Base-by-base conservation (phyloP, 2,888 invertebrate genomes). In the Harpalus rufipes region DNA sequence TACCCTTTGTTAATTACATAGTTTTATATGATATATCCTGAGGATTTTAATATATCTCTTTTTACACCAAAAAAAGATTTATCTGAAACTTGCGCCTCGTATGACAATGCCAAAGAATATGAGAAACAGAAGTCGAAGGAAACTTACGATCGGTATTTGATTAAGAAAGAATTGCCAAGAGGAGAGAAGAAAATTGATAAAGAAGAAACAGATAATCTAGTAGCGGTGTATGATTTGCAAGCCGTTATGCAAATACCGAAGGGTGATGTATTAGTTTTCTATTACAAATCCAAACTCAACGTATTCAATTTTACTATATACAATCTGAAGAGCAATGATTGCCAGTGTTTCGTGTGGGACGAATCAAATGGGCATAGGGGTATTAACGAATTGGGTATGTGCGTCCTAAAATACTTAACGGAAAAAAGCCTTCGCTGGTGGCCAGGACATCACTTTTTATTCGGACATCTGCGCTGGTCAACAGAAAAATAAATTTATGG, bases 331-430 rank as follows among this genome's bases (percentile, higher is more conserved):
- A 87, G 74, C 25, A 86, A 87, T 39, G 14, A 32, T 32, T 86
- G 87, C 32, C 87, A 88, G 44, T 85, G 88, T 85, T 89, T 86
- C 86, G 86, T 89, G 39, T 89, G 89, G 88, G 88, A 89, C 63
- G 88, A 89, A 76, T 85, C 87, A 6, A 85, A 88, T 6, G 88
- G 87, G 0, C 85, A 88, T 74, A 86, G 89, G 83, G 89, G 88
- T 85, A 87, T 87, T n/a, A 88, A 88, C 39, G 88, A 88, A 85
- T 87, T 89, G 56, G 89, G 85, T 41, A 88, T 88, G 6, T 89
- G 88, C 74, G 87, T 89, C 18, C 87, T 85, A 44, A 86, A 87
- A 63, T 89, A 88, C 80, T 32, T 89, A 4, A 83, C 87, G 58
- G 85, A 87, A 21, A 74, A 16, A 61, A n/a, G 18, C 32, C 51